Evolutionary conservation across 2,888 invertebrate species (phyloP).

Genomic region (Stenchaetothrips biformis): DNA sequence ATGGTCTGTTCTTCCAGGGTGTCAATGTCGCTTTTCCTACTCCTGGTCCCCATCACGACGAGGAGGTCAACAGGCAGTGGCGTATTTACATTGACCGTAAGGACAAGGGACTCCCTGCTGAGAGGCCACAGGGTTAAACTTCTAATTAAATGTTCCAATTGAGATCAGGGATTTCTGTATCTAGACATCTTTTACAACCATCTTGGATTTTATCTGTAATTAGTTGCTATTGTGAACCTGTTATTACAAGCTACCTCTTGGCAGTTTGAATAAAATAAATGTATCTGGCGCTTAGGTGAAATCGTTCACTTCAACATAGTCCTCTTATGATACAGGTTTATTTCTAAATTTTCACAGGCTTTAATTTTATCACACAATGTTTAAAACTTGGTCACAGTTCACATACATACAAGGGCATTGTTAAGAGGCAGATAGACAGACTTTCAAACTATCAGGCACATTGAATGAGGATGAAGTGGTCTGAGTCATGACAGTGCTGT

Average conservation of each 20-base stretch:
- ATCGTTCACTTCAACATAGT: background rate
- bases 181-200: background rate
- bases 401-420: background rate
- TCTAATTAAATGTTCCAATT: background rate
- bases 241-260: background rate
- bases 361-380: background rate
- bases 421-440: background rate
- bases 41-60: background rate
- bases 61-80: background rate
- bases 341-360: background rate
- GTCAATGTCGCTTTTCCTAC: background rate
- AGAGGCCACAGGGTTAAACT: background rate
- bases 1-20: background rate
- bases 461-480: no score
- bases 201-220: background rate
- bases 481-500: no score
- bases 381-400: constrained; percentile 4
- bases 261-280: background rate
- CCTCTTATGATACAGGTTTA: background rate
- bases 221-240: background rate
- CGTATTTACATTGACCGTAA: background rate
- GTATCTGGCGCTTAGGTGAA: background rate
- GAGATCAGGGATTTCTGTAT: no score
- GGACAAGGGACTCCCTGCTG: background rate
- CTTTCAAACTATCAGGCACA: background rate